phyloP scores from a whole-genome alignment of 2,797 vertebrate species.

The Ataeniobius toweri region DNA sequence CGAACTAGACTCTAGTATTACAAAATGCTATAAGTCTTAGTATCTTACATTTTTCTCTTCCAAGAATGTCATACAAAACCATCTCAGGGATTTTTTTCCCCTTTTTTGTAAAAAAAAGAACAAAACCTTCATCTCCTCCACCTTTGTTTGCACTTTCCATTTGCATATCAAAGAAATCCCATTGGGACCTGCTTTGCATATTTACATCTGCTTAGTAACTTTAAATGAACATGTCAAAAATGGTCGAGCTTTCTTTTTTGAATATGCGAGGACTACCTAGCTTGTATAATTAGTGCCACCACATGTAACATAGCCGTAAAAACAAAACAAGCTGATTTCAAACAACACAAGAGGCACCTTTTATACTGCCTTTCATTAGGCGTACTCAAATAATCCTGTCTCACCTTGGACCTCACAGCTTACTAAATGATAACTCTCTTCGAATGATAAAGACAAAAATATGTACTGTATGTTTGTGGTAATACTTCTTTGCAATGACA shows the following conservation, averaged over 20 bases:
- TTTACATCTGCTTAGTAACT: conserved; percentile 85
- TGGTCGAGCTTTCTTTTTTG: conserved; percentile 74
- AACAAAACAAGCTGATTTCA: conserved; percentile 78
- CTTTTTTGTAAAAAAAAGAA: conserved; percentile 26
- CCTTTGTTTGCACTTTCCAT: conserved; percentile 82
- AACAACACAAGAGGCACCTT: conserved; percentile 75
- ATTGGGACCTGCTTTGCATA: conserved; percentile 81
- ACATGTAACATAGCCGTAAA: conserved; percentile 71
- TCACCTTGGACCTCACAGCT: conserved; percentile 72
- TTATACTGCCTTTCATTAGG: conserved; percentile 79
- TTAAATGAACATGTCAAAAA: conserved; percentile 85
- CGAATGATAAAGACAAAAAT: conserved; percentile 76
- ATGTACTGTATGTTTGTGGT: conserved; percentile 73
- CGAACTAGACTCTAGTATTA: conserved; percentile 26
- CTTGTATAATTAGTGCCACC: conserved; percentile 81
- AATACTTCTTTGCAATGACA: conserved; percentile 78
- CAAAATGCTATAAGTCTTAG: conserved; percentile 33
- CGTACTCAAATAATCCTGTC: conserved; percentile 77
- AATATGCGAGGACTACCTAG: conserved; percentile 69
- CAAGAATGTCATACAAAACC: conserved; percentile 60
- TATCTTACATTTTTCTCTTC: conserved; percentile 42
- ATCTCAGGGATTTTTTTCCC: conserved; percentile 44
- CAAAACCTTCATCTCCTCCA: conserved; percentile 67
- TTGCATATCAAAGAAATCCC: conserved; percentile 84
- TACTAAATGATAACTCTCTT: conserved; percentile 74